Base-by-base conservation (phyloP, 2,888 invertebrate genomes). In the Drosophila mayaguana region DNA sequence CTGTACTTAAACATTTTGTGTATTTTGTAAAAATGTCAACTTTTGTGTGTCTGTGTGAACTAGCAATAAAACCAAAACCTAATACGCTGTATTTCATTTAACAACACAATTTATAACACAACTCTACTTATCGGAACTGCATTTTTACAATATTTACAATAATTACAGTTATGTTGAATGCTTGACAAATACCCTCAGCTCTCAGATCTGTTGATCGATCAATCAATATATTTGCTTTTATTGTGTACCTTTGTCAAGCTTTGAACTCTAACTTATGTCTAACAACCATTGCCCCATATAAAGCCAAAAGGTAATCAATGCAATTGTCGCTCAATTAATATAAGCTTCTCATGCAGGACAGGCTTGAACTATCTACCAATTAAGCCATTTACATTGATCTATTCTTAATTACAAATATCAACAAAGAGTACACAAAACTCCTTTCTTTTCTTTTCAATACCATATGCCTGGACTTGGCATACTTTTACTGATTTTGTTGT, bases 31-130 rank as follows among this genome's bases (percentile, higher is more conserved):
- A 80, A 63, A 25, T 75, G 45, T 70, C 62, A 80, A 81, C 66
- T 81, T 71, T 89, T 84, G 89, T 88, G 89, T 89, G 89, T 84
- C 84, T 84, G 84, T 84, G 84, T 87, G 84, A 84, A 89, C 65
- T 84, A 89, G 84, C 77, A 84, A 89, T 84, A 87, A 84, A 84
- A 81, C 71, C 72, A 77, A 83, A 81, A 79, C 70, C 69, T 65
- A 81, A 68, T 70, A 68, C 57, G 81, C 87, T 87, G 84, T 87
- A 83, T 79, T 79, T 82, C 73, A 77, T 79, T 79, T 60, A 60
- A 75, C 11, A 50, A 63, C 43, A 62, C 63, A 50, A 16, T 22
- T 50, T 62, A 53, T 67, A 73, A 56, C 55, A 14, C 46, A 55
- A 67, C 40, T 50, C 20, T 55, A 57, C 32, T 36, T 11, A 40